A percentile compares a stretch with the other conserved stretches of the same genome.
Evolutionary conservation across 2,113 vertebrate species (phyloP).

Genomic region (Toxostoma redivivum): DNA sequence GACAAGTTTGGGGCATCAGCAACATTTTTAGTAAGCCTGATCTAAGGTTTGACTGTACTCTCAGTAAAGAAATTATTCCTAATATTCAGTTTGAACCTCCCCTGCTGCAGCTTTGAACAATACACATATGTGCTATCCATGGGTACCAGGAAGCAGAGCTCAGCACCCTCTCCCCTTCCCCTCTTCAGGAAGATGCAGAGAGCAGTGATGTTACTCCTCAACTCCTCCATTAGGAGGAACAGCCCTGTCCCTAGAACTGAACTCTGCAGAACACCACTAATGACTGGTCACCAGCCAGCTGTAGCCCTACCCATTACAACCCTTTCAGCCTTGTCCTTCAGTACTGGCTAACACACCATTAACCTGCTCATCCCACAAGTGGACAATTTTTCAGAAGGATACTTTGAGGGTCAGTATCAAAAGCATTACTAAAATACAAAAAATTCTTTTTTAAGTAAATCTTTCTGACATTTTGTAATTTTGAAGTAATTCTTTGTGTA

Average conservation of each 20-base stretch:
- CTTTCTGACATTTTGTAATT: not conserved
- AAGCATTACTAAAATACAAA: not conserved
- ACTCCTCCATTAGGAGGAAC: not conserved
- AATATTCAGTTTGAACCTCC: not conserved
- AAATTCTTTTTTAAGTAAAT: not conserved
- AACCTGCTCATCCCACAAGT: not conserved
- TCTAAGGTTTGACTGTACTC: not conserved
- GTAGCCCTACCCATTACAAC: not conserved
- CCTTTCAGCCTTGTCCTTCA: accelerated
- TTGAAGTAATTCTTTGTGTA: not conserved
- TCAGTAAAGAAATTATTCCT: not conserved
- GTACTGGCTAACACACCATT: not conserved
- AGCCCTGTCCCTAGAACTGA: not conserved
- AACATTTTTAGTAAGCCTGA: not conserved
- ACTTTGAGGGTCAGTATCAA: not conserved
- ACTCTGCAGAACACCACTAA: not conserved
- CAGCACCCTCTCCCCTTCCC: accelerated
- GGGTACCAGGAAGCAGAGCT: not conserved
- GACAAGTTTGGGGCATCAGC: not conserved
- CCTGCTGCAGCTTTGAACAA: accelerated
- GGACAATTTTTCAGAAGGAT: not conserved
- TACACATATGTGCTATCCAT: accelerated
- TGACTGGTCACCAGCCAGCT: accelerated
- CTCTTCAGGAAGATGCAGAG: not conserved
- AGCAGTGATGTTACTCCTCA: not conserved